phyloP scores from a whole-genome alignment of 1,140 invertebrate genomes.

The Arctopsyche grandis region DNA sequence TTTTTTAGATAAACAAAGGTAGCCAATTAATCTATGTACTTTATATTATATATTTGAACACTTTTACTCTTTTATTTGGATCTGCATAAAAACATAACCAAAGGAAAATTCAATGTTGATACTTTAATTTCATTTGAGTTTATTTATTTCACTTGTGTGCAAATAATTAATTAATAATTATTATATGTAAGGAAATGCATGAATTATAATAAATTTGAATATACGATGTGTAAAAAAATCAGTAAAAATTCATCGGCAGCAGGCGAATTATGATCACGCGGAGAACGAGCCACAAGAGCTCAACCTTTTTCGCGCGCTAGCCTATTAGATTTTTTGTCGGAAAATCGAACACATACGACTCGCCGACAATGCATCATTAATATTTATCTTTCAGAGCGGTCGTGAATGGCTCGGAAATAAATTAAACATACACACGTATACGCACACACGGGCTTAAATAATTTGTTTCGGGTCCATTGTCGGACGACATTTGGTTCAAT shows the following conservation, averaged over 20 bases:
- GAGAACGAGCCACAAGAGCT: not conserved
- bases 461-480: constrained; percentile 14
- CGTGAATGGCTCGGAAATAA: constrained; percentile 11
- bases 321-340: not conserved
- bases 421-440: constrained; percentile 6
- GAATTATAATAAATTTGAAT: not conserved
- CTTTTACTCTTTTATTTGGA: no score
- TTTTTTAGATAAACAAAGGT: no score
- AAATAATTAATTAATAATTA: no score
- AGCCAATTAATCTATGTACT: no score
- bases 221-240: not conserved
- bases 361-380: constrained; percentile 30
- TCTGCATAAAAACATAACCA: no score
- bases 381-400: constrained; percentile 26
- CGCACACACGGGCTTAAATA: not conserved
- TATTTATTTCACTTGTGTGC: no score
- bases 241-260: not conserved
- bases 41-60: no score
- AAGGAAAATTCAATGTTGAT: no score
- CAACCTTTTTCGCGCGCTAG: no score
- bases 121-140: no score
- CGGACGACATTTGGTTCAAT: constrained; percentile 14
- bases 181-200: no score
- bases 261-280: not conserved
- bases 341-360: constrained; percentile 14